These are phyloP conservation scores for Epiblema foenella DNA, from an alignment of 2,888 invertebrate species.

Conservation along the genomic window DNA sequence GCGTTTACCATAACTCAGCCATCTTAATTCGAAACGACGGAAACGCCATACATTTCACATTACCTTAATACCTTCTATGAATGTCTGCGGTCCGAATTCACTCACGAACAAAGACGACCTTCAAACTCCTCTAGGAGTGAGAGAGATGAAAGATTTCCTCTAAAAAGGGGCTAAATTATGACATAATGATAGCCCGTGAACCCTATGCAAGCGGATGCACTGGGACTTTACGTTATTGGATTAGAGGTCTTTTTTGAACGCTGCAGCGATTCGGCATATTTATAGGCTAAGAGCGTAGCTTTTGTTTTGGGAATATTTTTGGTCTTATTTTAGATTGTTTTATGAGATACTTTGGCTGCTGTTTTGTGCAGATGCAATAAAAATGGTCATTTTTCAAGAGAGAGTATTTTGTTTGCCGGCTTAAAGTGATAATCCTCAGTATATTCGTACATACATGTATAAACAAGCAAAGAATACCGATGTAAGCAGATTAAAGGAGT, in stretches of 20 bases:
- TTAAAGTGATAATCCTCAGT: no score
- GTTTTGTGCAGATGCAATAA: background rate
- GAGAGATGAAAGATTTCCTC: conserved; percentile 52
- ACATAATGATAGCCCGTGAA: conserved; percentile 69
- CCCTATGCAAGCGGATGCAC: conserved; percentile 50
- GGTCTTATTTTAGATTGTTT: conserved; percentile 5
- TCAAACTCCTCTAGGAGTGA: conserved; percentile 56
- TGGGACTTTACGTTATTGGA: background rate
- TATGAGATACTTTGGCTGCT: conserved; percentile 10
- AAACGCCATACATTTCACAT: background rate
- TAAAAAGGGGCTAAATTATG: conserved; percentile 73
- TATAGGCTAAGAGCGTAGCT: conserved; percentile 52
- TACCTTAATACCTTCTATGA: background rate
- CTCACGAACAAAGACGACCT: conserved; percentile 63
- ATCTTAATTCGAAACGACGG: background rate
- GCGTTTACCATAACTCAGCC: conserved; percentile 25
- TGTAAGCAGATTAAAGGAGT: no score
- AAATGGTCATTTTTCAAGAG: background rate
- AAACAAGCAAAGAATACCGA: no score
- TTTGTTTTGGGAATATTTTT: background rate
- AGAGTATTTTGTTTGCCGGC: background rate
- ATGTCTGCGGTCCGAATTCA: conserved; percentile 48
- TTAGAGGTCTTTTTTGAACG: conserved; percentile 52
- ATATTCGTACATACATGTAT: no score
- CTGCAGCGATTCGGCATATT: conserved; percentile 52